These are phyloP conservation scores for Pterophyllum scalare DNA, from an alignment of 2,113 vertebrate species.

Conservation along the genomic window DNA sequence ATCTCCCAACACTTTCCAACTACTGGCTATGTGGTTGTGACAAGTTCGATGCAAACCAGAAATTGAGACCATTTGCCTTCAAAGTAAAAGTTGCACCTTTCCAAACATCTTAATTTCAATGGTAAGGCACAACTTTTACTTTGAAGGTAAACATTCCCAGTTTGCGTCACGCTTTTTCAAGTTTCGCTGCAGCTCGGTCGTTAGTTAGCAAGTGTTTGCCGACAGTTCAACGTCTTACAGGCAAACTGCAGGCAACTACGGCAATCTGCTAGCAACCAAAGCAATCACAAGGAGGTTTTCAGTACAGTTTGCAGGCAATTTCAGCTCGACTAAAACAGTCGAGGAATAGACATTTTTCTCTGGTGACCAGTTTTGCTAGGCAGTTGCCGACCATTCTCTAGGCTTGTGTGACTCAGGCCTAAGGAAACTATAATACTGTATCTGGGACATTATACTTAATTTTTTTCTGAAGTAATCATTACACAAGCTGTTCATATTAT, in stretches of 20 bases:
- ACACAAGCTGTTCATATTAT: neutral
- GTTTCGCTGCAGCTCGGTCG: no score
- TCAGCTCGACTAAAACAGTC: neutral
- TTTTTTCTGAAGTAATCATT: neutral
- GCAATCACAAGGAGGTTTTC: neutral
- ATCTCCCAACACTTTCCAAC: no score
- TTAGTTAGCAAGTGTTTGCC: no score
- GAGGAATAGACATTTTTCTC: neutral
- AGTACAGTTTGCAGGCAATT: neutral
- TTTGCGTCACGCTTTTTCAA: no score
- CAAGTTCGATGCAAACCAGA: no score
- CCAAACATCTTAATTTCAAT: no score
- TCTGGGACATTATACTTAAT: neutral
- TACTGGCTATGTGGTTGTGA: no score
- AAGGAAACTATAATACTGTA: neutral
- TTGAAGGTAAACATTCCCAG: no score
- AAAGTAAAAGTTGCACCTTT: neutral
- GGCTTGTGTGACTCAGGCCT: neutral
- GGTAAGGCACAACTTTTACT: no score
- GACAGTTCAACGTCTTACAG: neutral
- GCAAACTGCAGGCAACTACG: neutral
- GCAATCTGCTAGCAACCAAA: neutral
- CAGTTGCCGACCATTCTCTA: neutral
- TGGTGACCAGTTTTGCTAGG: neutral
- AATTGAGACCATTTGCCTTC: neutral